Percentiles rank a stretch among this genome's conserved stretches.
Conservation (phyloP, 2,888 invertebrate genomes). For the Sesia apiformis region DNA sequence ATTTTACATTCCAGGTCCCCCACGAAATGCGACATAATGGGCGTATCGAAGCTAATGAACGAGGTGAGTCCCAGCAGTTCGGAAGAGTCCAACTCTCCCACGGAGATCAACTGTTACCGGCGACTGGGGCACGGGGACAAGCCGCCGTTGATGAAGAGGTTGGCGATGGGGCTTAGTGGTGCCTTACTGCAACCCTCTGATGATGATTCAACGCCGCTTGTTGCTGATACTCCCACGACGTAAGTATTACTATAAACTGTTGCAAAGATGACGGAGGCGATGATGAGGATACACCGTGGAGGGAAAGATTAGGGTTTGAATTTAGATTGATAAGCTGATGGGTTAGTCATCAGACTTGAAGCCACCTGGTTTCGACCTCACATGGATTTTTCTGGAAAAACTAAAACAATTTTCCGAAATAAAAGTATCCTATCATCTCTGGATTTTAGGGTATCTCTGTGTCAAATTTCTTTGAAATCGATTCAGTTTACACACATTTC, state of each 20-base stretch:
- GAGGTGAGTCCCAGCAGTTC: conserved; percentile 77
- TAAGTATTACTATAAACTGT: conserved; percentile 20
- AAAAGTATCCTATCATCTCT: too few species aligned
- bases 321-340: too few species aligned
- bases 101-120: conserved; percentile 89
- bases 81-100: conserved; percentile 91
- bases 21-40: conserved; percentile 57
- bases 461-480: too few species aligned
- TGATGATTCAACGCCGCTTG: conserved; percentile 85
- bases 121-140: conserved; percentile 80
- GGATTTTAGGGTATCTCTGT: too few species aligned
- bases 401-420: too few species aligned
- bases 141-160: conserved; percentile 85
- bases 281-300: too few species aligned
- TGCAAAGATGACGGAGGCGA: too few species aligned
- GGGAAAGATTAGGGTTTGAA: too few species aligned
- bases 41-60: conserved; percentile 39
- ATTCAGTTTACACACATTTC: too few species aligned
- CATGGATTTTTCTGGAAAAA: too few species aligned
- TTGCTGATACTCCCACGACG: conserved; percentile 78
- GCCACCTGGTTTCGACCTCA: too few species aligned
- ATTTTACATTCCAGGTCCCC: conserved; percentile 36
- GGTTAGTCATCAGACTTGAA: too few species aligned
- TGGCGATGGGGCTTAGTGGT: conserved; percentile 84
- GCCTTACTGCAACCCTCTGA: conserved; percentile 59